Percentiles rank a stretch among this genome's conserved stretches.
Evolutionary conservation across 2,113 vertebrate genomes (phyloP).

Genomic region (Thermophis baileyi): DNA sequence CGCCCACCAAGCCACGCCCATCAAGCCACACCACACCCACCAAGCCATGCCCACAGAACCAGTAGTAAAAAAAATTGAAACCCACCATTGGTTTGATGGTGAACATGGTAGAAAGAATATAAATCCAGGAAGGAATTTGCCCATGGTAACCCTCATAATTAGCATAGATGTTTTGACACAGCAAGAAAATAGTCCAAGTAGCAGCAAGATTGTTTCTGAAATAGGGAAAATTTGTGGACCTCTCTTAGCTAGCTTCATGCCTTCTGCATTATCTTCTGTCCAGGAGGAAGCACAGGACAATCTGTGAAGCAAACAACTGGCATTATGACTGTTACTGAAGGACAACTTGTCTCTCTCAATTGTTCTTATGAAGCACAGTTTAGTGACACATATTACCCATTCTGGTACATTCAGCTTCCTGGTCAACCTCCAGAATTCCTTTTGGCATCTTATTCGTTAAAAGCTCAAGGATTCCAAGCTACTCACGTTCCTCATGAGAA

Average conservation of each 20-base stretch:
- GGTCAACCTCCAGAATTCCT: background rate
- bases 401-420: background rate
- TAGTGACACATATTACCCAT: fast-evolving
- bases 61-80: too few species aligned
- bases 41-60: too few species aligned
- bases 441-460: too few species aligned
- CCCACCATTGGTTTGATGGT: too few species aligned
- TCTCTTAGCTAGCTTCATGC: background rate
- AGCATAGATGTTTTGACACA: background rate
- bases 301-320: constrained; percentile 32
- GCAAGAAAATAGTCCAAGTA: background rate
- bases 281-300: constrained; percentile 11
- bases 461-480: background rate
- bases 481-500: background rate
- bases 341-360: background rate
- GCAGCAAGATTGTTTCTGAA: too few species aligned
- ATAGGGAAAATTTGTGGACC: too few species aligned
- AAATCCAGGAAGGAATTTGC: background rate
- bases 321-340: background rate
- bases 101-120: background rate
- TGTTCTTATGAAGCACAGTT: background rate
- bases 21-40: too few species aligned
- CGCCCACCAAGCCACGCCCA: too few species aligned
- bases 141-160: background rate
- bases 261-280: background rate